Evolutionary conservation across 2,888 invertebrate species (phyloP).

Genomic region (Norana najaformis): DNA sequence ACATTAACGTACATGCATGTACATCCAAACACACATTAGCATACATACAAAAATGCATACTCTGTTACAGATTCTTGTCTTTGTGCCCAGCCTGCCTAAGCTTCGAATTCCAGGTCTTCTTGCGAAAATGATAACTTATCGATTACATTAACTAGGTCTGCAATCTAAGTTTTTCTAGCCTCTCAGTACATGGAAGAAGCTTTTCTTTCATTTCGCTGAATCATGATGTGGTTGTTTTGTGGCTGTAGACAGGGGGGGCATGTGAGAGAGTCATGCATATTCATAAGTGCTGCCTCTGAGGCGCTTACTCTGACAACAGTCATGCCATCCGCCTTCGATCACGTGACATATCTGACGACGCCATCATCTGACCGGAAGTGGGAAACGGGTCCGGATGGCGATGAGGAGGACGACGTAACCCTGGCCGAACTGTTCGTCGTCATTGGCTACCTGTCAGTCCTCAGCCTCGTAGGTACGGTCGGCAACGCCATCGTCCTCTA

Average conservation of each 20-base stretch:
- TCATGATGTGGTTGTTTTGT: background rate
- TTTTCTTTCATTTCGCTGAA: too few species aligned
- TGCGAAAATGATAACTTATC: too few species aligned
- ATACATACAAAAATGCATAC: too few species aligned
- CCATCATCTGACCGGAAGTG: background rate
- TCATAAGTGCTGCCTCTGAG: too few species aligned
- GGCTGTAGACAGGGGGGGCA: background rate
- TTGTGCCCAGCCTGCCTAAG: too few species aligned
- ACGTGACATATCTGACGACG: background rate
- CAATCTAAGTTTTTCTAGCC: too few species aligned
- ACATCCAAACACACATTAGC: too few species aligned
- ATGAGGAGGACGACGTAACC: background rate
- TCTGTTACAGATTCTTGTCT: too few species aligned
- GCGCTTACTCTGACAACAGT: background rate
- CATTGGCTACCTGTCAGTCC: constrained; percentile 50
- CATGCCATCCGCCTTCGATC: background rate
- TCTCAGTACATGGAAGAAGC: too few species aligned
- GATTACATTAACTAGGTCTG: too few species aligned
- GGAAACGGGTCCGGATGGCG: background rate
- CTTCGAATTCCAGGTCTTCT: too few species aligned
- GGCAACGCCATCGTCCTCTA: constrained; percentile 39
- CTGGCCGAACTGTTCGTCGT: constrained; percentile 46
- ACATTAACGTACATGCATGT: too few species aligned
- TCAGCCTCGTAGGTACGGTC: constrained; percentile 48
- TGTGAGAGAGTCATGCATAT: background rate